phyloP scores from a whole-genome alignment of 2,113 vertebrate species.

The Microtus richardsoni region DNA sequence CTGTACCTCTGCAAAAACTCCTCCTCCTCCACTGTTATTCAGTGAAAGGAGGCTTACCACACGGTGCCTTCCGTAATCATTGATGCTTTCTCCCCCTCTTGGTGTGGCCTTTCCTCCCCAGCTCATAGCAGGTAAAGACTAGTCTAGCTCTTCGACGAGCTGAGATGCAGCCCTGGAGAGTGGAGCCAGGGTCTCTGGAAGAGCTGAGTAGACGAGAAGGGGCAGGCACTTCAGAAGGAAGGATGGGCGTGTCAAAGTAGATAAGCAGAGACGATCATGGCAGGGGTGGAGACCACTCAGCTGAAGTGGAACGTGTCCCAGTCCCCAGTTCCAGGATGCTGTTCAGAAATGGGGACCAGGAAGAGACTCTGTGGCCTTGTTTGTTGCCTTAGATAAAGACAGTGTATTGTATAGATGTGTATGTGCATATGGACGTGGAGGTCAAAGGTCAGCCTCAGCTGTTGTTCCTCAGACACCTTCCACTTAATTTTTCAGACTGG shows the following conservation, averaged over 20 bases:
- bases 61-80: constrained; percentile 29
- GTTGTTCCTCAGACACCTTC: not conserved
- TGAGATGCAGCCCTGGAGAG: not conserved
- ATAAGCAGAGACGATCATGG: not conserved
- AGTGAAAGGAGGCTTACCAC: constrained; percentile 44
- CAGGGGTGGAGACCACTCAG: not conserved
- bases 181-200: not conserved
- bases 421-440: not conserved
- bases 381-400: not conserved
- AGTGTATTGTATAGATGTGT: not conserved
- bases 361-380: not conserved
- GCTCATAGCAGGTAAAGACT: not conserved
- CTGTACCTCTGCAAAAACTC: constrained; percentile 63
- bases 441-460: not conserved
- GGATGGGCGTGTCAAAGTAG: not conserved
- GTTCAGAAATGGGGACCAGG: not conserved
- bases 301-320: accelerated
- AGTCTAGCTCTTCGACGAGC: not conserved
- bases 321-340: not conserved
- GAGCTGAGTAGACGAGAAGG: not conserved
- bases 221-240: not conserved
- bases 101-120: not conserved
- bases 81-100: constrained; percentile 10
- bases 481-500: not conserved
- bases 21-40: constrained; percentile 42